These are phyloP conservation scores for Alces alces DNA, from an alignment of 2,113 vertebrate species.

Conservation along the genomic window DNA sequence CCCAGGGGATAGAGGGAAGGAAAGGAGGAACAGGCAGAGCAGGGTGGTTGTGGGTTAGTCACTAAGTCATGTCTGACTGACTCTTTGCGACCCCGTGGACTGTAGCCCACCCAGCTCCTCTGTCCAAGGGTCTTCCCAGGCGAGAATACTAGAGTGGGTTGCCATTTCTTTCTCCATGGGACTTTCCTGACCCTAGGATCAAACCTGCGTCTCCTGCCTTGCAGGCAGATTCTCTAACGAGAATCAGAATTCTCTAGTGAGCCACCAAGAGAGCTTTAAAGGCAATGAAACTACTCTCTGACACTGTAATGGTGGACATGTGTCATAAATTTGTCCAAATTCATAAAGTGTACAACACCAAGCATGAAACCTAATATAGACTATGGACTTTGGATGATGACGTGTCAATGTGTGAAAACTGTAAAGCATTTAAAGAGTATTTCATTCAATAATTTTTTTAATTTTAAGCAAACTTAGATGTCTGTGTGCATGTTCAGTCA, in stretches of 20 bases:
- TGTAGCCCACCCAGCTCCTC: neutral
- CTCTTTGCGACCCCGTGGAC: neutral
- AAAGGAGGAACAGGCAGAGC: neutral
- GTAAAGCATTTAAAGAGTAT: neutral
- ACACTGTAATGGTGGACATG: neutral
- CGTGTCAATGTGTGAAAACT: neutral
- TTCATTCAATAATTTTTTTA: neutral
- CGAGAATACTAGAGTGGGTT: neutral
- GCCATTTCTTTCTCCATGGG: neutral
- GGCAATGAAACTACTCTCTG: neutral
- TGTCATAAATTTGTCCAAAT: neutral
- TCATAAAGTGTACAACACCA: neutral
- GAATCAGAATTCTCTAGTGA: neutral
- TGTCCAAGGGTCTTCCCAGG: neutral
- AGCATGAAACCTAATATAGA: neutral
- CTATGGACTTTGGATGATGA: neutral
- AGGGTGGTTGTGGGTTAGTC: neutral
- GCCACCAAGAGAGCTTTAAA: neutral
- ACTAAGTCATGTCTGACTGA: neutral
- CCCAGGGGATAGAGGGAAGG: neutral
- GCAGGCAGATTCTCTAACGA: neutral
- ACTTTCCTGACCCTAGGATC: neutral
- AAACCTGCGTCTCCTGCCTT: accelerated
- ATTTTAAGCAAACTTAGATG: neutral
- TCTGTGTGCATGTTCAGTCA: neutral